These are phyloP conservation scores for Brachionus manjavacas DNA, from an alignment of 1,140 invertebrate species.

Conservation along the genomic window DNA sequence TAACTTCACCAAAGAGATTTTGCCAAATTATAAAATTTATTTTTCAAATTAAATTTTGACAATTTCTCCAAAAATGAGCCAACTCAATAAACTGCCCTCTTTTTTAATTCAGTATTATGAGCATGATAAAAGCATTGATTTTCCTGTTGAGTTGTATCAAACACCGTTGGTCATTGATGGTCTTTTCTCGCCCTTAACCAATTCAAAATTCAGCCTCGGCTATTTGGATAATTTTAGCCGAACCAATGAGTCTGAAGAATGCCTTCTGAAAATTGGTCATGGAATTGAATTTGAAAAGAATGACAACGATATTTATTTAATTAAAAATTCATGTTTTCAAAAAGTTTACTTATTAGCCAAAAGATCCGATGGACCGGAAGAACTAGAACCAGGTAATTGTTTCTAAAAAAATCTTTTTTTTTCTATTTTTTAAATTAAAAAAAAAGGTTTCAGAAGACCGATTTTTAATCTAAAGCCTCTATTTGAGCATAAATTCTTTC, in stretches of 20 bases:
- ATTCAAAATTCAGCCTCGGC: not conserved
- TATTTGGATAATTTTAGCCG: conserved; percentile 5
- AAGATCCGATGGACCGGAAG: not conserved
- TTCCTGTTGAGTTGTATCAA: not conserved
- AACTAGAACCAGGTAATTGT: not conserved
- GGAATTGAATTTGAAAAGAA: not conserved
- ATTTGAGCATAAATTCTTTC: not conserved
- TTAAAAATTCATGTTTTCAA: not conserved
- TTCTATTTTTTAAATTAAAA: not conserved
- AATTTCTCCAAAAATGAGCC: not conserved
- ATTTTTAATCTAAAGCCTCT: not conserved
- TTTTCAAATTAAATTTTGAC: not conserved
- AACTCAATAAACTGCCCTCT: not conserved
- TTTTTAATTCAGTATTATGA: conserved; percentile 19
- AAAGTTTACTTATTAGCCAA: not conserved
- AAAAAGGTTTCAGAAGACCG: not conserved
- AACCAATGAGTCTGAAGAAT: not conserved
- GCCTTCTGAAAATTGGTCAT: not conserved
- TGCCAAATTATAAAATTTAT: not conserved
- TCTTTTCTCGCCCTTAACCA: not conserved
- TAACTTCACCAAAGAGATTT: not conserved
- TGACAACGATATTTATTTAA: not conserved
- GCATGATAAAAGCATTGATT: conserved; percentile 17
- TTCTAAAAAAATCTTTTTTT: not conserved
- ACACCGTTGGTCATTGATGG: not conserved